A percentile compares a stretch with the other conserved stretches of the same genome.
phyloP scores from a whole-genome alignment of 2,888 invertebrate species.

The Cryptus viduatorius region DNA sequence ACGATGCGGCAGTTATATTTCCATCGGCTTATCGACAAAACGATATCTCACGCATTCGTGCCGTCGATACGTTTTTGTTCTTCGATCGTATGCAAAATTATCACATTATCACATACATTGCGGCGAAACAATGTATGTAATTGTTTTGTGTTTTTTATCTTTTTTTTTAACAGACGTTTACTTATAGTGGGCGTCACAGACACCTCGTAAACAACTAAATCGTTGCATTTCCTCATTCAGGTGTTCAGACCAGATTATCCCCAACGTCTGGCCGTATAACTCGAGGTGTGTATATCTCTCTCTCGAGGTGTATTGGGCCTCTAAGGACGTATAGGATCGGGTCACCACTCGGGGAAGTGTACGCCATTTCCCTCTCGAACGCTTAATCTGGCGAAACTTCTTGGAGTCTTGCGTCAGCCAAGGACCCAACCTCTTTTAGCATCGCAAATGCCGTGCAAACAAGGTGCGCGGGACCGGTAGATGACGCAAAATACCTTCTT shows the following conservation, averaged over 20 bases:
- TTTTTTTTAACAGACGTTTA: not conserved
- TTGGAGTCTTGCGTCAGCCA: slow-evolving; percentile 83
- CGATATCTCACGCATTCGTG: not conserved
- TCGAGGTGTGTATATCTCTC: not conserved
- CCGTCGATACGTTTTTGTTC: not conserved
- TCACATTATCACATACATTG: not conserved
- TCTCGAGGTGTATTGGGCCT: not conserved
- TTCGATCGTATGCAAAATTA: not conserved
- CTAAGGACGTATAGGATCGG: slow-evolving; percentile 24
- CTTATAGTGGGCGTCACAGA: slow-evolving; percentile 20
- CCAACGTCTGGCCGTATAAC: slow-evolving; percentile 7
- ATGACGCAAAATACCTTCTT: slow-evolving; percentile 82
- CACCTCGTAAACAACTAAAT: slow-evolving; percentile 5
- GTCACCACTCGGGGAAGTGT: slow-evolving; percentile 27
- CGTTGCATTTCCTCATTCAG: slow-evolving; percentile 45
- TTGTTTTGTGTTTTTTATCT: not conserved
- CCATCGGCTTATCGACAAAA: not conserved
- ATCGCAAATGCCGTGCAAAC: slow-evolving; percentile 77
- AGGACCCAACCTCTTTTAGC: slow-evolving; percentile 78
- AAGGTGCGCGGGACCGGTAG: slow-evolving; percentile 82
- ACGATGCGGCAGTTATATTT: not conserved
- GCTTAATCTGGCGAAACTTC: slow-evolving; percentile 79
- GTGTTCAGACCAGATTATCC: slow-evolving; percentile 32
- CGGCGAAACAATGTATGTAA: not conserved
- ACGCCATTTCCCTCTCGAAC: slow-evolving; percentile 43